Evolutionary conservation across 2,113 vertebrate genomes (phyloP), one percentile per base, ranked within the genome.

Genomic region (Lamprologus sp.): DNA sequence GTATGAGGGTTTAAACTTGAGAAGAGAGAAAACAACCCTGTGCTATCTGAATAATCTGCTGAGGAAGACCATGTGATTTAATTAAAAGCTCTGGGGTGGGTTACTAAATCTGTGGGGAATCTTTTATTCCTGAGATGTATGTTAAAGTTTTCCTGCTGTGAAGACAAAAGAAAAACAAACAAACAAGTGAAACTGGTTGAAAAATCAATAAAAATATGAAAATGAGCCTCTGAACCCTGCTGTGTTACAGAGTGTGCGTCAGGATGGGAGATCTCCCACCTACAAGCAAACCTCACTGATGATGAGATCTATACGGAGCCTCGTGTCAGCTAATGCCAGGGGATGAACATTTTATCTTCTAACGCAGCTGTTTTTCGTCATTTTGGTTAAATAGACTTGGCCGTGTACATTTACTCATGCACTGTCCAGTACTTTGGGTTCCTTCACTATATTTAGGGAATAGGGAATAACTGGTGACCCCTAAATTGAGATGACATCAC

Each of bases 351-450:
- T 77, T 49, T 49, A 28, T 77, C 14, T 75, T 75, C 70, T 12
- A 75, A 75, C 13, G 0, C 42, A 47, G 70, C 2, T 28, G 70
- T 12, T 75, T 75, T 47, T 45, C 0, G 0, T 37, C 19, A 13
- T 75, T 75, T 47, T 45, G 4, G 60, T 37, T 65, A 5, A 65
- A 37, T 65, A 21, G 19, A 65, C 60, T 47, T 28, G 6, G 14
- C 9, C 1, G 2, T 47, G 42, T 75, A 28, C 42, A 47, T 75
- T 75, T 75, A 47, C 1, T 47, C 68, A 17, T 26, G 3, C 37
- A 45, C 21, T 73, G 13, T 73, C 70, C 70, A 75, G 68, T 73
- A 45, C 35, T 70, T 70, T 70, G 37, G 8, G 68, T 17, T 73
- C n/a, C 35, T 70, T 45, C 40, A 10, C 14, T 73, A 7, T 45